Conservation (phyloP, 2,888 invertebrate species). For the Eurois occulta region DNA sequence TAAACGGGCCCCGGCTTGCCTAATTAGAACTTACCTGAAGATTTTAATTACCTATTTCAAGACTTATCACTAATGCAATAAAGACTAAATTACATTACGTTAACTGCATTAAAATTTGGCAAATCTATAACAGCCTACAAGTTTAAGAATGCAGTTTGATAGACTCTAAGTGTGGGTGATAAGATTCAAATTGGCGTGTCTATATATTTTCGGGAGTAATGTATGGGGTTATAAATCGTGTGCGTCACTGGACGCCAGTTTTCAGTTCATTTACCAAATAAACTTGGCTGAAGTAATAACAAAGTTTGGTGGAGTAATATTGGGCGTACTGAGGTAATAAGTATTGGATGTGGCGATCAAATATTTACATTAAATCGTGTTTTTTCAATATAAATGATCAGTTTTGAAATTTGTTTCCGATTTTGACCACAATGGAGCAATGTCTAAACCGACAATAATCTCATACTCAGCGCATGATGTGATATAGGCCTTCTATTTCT, state of each 20-base stretch:
- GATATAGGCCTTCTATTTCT: neutral
- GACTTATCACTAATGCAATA: slow-evolving; percentile 50
- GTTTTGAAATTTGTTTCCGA: neutral
- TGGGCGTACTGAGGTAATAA: slow-evolving; percentile 60
- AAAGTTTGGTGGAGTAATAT: slow-evolving; percentile 84
- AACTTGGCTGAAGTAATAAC: slow-evolving; percentile 85
- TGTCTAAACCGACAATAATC: neutral
- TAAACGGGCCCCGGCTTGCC: slow-evolving; percentile 36
- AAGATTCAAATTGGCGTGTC: slow-evolving; percentile 69
- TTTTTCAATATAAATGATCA: neutral
- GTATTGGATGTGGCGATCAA: slow-evolving; percentile 66
- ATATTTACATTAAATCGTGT: slow-evolving; percentile 9
- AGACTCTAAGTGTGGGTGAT: slow-evolving; percentile 42
- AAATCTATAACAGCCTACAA: slow-evolving; percentile 16
- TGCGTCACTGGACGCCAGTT: slow-evolving; percentile 82
- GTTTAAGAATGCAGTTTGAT: neutral
- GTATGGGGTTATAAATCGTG: slow-evolving; percentile 78
- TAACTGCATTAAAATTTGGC: slow-evolving; percentile 53
- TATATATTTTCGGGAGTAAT: slow-evolving; percentile 57
- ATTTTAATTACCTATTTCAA: slow-evolving; percentile 40
- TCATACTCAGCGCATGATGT: neutral
- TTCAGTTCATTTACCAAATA: slow-evolving; percentile 87
- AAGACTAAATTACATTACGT: slow-evolving; percentile 53
- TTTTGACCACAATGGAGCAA: neutral
- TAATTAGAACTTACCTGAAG: slow-evolving; percentile 58